Percentiles rank a stretch among this genome's conserved stretches.
phyloP scores from a whole-genome alignment of 1,140 invertebrate species.

The Adelges cooleyi region DNA sequence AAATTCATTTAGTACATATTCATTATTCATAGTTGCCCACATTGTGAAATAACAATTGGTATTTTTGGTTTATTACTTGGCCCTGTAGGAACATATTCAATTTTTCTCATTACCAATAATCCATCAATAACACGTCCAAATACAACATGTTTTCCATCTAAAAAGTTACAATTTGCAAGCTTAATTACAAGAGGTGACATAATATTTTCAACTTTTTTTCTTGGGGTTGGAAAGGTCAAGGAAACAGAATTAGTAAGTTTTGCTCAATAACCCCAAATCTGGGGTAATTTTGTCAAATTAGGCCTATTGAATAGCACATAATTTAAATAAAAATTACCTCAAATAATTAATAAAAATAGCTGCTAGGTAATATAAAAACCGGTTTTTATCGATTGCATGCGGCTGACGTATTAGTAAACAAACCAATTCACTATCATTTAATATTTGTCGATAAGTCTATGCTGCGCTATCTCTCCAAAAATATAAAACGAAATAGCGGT shows the following conservation, averaged over 20 bases:
- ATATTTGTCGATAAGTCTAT: slow-evolving; percentile 95
- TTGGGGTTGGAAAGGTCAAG: no score
- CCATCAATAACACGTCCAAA: slow-evolving; percentile 92
- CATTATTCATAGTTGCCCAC: slow-evolving; percentile 98
- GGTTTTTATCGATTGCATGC: slow-evolving; percentile 42
- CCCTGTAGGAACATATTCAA: slow-evolving; percentile 98
- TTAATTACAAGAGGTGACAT: slow-evolving; percentile 91
- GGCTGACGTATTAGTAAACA: no score
- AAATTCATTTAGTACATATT: no score
- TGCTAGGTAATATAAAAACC: not conserved
- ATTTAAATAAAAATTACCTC: no score
- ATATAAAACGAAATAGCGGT: slow-evolving; percentile 15
- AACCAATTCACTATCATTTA: slow-evolving; percentile 84
- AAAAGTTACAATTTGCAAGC: slow-evolving; percentile 83
- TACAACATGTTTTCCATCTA: slow-evolving; percentile 98
- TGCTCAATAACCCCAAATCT: no score
- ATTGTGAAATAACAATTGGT: slow-evolving; percentile 88
- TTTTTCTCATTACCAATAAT: slow-evolving; percentile 89
- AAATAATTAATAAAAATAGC: slow-evolving; percentile 22
- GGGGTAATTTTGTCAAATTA: no score
- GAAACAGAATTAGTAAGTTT: no score
- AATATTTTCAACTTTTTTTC: slow-evolving; percentile 95
- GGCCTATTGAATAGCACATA: no score
- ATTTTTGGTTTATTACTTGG: slow-evolving; percentile 99
- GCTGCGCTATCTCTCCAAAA: slow-evolving; percentile 91